Conservation (phyloP, 2,888 invertebrate species). For the Pachycephus smyrnensis region DNA sequence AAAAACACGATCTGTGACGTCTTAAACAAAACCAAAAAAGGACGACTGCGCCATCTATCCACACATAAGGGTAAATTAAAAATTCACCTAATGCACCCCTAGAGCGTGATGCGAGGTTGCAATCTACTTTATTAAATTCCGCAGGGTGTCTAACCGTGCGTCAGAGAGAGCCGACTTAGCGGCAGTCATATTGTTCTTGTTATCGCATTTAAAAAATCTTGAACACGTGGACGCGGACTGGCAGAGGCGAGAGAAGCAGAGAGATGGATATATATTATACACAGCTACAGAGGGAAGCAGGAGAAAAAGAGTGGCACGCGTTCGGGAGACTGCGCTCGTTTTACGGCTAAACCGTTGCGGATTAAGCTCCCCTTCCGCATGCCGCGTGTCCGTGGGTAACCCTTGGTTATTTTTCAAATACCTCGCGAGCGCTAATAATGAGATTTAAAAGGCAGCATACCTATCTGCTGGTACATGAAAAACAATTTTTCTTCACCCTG, state of each 20-base stretch:
- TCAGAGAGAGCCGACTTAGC: background rate
- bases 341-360: conserved; percentile 43
- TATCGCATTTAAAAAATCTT: conserved; percentile 42
- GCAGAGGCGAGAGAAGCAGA: conserved; percentile 10
- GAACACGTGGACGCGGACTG: conserved; percentile 31
- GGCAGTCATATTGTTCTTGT: conserved; percentile 23
- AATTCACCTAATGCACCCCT: conserved; percentile 3
- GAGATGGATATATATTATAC: background rate
- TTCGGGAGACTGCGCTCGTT: conserved; percentile 34
- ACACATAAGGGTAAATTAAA: background rate
- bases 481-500: conserved; percentile 43
- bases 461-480: conserved; percentile 33
- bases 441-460: conserved; percentile 52
- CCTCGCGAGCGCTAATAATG: conserved; percentile 50
- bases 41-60: background rate
- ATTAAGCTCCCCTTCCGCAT: conserved; percentile 39
- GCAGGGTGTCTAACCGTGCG: conserved; percentile 16
- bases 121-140: conserved; percentile 39
- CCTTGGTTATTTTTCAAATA: conserved; percentile 46
- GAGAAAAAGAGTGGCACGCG: conserved; percentile 16
- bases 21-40: background rate
- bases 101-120: background rate
- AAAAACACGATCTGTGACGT: background rate
- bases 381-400: conserved; percentile 23
- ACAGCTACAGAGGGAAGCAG: conserved; percentile 15